A percentile compares a stretch with the other conserved stretches of the same genome.
phyloP scores from a whole-genome alignment of 2,888 invertebrate genomes.

The Globia sparganii region DNA sequence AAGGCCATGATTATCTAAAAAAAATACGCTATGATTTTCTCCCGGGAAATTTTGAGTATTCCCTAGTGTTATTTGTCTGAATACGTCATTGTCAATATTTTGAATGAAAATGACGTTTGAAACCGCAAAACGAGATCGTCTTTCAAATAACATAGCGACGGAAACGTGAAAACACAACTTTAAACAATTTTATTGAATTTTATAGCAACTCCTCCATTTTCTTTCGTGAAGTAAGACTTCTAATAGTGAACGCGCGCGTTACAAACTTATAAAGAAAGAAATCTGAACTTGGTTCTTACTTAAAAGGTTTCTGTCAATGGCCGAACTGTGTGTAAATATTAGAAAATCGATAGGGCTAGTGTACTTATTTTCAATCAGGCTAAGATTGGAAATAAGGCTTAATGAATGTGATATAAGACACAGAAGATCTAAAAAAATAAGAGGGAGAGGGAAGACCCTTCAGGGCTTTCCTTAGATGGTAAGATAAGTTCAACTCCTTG shows the following conservation, averaged over 20 bases:
- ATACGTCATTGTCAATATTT: not conserved
- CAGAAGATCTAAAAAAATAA: not conserved
- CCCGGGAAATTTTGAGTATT: not conserved
- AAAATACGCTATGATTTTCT: not conserved
- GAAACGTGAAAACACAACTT: constrained; percentile 15
- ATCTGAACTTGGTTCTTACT: constrained; percentile 33
- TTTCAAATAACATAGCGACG: constrained; percentile 30
- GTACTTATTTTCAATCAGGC: not conserved
- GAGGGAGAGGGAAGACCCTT: not conserved
- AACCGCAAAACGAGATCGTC: constrained; percentile 19
- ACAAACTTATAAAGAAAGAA: constrained; percentile 27
- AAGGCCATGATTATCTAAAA: not conserved
- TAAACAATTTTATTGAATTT: constrained; percentile 11
- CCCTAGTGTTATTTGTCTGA: not conserved
- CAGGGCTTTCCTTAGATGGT: no score
- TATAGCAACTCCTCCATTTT: not conserved
- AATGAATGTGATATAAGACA: not conserved
- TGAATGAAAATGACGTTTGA: not conserved
- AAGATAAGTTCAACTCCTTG: not conserved
- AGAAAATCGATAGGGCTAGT: constrained; percentile 14
- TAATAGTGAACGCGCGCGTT: constrained; percentile 8
- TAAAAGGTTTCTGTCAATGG: constrained; percentile 48
- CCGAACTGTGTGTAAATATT: constrained; percentile 9
- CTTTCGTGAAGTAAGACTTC: constrained; percentile 36
- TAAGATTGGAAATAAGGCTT: not conserved